Conservation (phyloP, 64 coral and sea anemone species). For the Hydrozoanthus tunicans region DNA sequence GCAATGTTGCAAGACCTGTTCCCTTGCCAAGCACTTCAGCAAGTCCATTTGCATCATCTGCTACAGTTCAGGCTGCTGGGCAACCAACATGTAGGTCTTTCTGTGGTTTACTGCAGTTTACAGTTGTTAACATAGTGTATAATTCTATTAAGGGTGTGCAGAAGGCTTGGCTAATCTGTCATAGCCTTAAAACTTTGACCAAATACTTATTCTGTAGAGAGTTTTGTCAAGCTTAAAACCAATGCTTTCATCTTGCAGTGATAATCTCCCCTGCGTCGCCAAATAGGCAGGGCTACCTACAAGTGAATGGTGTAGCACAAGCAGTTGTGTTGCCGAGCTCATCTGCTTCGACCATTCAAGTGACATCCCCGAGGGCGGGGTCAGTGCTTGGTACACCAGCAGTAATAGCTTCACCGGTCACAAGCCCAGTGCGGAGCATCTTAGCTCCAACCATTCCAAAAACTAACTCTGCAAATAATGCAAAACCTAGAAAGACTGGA, state of each 20-base stretch:
- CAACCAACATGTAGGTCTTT: slow-evolving; percentile 43
- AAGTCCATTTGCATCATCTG: slow-evolving; percentile 29
- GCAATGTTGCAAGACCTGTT: slow-evolving; percentile 59
- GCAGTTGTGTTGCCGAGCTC: slow-evolving; percentile 85
- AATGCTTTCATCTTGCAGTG: slow-evolving; percentile 42
- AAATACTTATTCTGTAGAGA: neutral
- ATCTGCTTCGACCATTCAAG: slow-evolving; percentile 73
- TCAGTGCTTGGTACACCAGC: slow-evolving; percentile 38
- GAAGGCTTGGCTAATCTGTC: neutral
- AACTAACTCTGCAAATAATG: slow-evolving; percentile 26
- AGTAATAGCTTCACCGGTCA: slow-evolving; percentile 56
- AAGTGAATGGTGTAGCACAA: slow-evolving; percentile 84
- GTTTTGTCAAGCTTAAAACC: neutral
- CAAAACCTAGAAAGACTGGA: slow-evolving; percentile 88
- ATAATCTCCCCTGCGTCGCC: slow-evolving; percentile 79
- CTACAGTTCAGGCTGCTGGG: slow-evolving; percentile 15
- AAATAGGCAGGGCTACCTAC: slow-evolving; percentile 65
- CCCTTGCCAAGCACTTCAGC: slow-evolving; percentile 1
- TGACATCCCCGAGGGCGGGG: slow-evolving; percentile 67
- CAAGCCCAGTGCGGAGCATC: slow-evolving; percentile 73
- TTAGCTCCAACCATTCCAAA: slow-evolving; percentile 76
- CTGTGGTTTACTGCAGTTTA: too few species aligned
- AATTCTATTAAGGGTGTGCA: too few species aligned
- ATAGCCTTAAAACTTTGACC: neutral
- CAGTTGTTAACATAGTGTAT: too few species aligned